These are phyloP conservation scores for Hippocampus guttulatus DNA, from an alignment of 2,113 vertebrate species.

Conservation along the genomic window DNA sequence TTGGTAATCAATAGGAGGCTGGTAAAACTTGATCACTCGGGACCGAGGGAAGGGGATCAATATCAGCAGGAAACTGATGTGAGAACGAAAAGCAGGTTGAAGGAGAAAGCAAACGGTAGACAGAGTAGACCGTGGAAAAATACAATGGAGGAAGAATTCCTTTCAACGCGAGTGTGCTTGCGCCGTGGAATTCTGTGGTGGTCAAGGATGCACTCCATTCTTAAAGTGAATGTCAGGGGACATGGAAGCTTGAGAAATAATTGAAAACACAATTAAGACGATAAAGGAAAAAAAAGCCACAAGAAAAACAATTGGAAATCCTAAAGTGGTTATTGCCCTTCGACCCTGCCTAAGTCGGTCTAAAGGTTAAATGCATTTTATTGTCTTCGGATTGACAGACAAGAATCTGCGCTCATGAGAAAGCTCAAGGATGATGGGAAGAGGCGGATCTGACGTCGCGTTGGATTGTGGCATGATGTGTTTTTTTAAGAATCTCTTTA, in stretches of 20 bases:
- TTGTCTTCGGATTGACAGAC: slow-evolving; percentile 52
- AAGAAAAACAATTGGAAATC: slow-evolving; percentile 54
- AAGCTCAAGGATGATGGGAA: not conserved
- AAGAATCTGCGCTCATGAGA: slow-evolving; percentile 40
- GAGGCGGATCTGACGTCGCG: not conserved
- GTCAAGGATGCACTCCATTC: slow-evolving; percentile 13
- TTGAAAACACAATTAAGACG: slow-evolving; percentile 68
- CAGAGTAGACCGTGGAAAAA: slow-evolving; percentile 22
- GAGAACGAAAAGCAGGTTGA: slow-evolving; percentile 36
- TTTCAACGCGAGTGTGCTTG: slow-evolving; percentile 17
- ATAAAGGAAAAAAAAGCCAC: slow-evolving; percentile 24
- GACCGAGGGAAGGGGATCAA: slow-evolving; percentile 50
- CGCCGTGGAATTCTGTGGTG: not conserved
- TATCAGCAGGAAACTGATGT: slow-evolving; percentile 56
- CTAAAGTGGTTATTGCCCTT: slow-evolving; percentile 48
- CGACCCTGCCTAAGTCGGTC: slow-evolving; percentile 33
- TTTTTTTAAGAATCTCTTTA: too few relatives aligned
- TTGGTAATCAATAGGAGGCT: slow-evolving; percentile 65
- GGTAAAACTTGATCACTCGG: slow-evolving; percentile 64
- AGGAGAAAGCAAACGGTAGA: slow-evolving; percentile 18
- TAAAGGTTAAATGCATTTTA: slow-evolving; percentile 69
- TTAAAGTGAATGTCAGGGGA: slow-evolving; percentile 60
- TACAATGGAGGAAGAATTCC: slow-evolving; percentile 4
- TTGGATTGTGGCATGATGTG: not conserved
- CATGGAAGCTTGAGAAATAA: slow-evolving; percentile 58